These are phyloP conservation scores for Microcebus jonahi DNA, from an alignment of 2,113 vertebrate genomes.

Conservation along the genomic window DNA sequence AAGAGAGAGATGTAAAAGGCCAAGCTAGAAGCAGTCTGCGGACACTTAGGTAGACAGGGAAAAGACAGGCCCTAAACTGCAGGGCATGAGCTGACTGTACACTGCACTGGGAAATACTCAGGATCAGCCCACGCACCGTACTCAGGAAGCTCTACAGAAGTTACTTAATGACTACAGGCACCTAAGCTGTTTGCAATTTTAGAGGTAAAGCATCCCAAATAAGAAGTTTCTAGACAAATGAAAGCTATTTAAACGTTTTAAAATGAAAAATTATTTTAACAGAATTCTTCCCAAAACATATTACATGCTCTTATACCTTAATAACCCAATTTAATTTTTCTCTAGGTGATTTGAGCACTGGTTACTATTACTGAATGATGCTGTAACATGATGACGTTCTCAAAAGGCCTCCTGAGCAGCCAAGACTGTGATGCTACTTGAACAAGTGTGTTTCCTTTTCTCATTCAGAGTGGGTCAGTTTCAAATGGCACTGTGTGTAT, in stretches of 20 bases:
- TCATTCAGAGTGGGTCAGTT: neutral
- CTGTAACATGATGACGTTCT: neutral
- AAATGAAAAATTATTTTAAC: neutral
- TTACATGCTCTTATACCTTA: neutral
- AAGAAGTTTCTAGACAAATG: neutral
- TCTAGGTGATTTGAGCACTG: neutral
- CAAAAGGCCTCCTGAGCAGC: neutral
- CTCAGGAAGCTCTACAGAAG: neutral
- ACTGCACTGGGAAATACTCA: rapidly evolving
- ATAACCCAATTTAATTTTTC: neutral
- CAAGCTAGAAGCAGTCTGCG: too few species aligned
- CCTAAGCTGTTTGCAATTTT: neutral
- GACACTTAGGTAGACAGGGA: neutral
- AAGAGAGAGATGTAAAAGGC: neutral
- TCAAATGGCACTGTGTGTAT: neutral
- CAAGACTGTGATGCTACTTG: neutral
- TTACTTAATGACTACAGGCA: neutral
- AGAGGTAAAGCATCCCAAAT: neutral
- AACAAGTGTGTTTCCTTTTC: neutral
- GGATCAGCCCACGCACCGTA: neutral
- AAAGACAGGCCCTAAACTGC: too few species aligned
- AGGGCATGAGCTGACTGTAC: rapidly evolving
- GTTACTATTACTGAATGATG: neutral
- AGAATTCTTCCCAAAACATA: neutral
- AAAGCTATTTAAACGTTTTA: neutral